Base-by-base conservation (phyloP, 2,888 invertebrate genomes). In the Rosalia funebris region DNA sequence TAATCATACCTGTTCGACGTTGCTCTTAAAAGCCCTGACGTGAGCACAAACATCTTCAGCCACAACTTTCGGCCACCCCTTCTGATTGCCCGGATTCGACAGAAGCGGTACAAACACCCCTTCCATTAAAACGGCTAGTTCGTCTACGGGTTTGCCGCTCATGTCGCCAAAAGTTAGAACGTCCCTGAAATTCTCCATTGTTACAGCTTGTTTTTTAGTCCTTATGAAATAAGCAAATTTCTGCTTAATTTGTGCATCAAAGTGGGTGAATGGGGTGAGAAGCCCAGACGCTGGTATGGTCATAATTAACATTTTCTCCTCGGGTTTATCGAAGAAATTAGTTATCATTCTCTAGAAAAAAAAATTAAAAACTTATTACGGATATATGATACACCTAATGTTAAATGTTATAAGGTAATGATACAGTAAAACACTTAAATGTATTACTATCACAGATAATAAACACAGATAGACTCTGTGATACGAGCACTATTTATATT, bases 161-260 rank as follows among this genome's bases (percentile, higher is more conserved):
- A 92, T 83, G 75, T 92, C 92, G 0, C 93, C 93, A 48, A 89
- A 84, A 62, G 88, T 85, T 1, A 91, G 73, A 0, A 84, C 75
- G 81, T 75, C 65, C 10, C 72, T 42, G 66, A 84, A 81, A 66
- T 92, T 92, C 0, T 83, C 81, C 58, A 82, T 85, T 0, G 88
- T 88, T 5, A 96, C 82, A 50, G 83, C 83, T 1, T 85, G 86
- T 4, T 86, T 84, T 2, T 80, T 75, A 66, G 86, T 88, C 70
- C 92, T 89, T 20, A 93, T 84, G 77, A 96, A 95, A 78, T 94
- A 96, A 0, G 88, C 83, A 50, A 88, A 84, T 82, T 93, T 93
- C 9, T 86, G 83, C 72, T 86, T 88, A 19, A 85, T 82, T 37
- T 84, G 80, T 0, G 84, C 72, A 1, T 89, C 90, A 71, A 91